Conservation (phyloP, 2,797 vertebrate species). For the Tadarida brasiliensis region DNA sequence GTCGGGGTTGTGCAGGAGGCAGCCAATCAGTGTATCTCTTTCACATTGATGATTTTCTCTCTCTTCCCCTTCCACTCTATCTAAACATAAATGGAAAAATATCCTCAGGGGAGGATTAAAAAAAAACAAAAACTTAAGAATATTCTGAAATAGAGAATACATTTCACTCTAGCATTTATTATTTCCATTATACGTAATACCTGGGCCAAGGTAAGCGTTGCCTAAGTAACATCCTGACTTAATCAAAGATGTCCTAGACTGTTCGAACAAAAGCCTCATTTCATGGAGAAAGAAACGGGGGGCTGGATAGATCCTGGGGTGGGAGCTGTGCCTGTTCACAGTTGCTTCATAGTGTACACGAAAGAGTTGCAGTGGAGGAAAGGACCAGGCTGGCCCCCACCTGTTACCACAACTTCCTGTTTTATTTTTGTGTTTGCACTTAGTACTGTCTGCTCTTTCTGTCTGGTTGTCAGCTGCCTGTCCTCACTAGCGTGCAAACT, state of each 20-base stretch:
- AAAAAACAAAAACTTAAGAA: too few relatives aligned
- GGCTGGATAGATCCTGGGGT: background rate
- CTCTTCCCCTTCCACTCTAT: too few relatives aligned
- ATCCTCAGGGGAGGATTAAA: too few relatives aligned
- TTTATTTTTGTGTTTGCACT: background rate
- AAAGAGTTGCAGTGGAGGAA: background rate
- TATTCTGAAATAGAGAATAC: background rate
- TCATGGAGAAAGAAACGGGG: background rate
- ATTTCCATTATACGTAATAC: background rate
- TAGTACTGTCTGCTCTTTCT: background rate
- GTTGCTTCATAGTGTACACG: accelerated
- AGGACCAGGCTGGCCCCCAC: too few relatives aligned
- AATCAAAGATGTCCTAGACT: background rate
- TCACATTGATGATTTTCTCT: too few relatives aligned
- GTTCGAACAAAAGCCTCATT: background rate
- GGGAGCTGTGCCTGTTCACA: background rate
- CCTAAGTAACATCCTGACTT: background rate
- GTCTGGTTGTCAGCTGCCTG: background rate
- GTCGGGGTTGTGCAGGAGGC: too few relatives aligned
- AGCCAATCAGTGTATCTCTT: too few relatives aligned
- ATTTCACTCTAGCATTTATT: background rate
- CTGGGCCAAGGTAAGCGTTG: background rate
- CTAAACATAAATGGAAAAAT: too few relatives aligned
- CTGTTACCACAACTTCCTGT: background rate
- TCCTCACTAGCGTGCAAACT: accelerated